Evolutionary conservation across 2,113 vertebrate genomes (phyloP).

Genomic region (Myiozetetes cayanensis): DNA sequence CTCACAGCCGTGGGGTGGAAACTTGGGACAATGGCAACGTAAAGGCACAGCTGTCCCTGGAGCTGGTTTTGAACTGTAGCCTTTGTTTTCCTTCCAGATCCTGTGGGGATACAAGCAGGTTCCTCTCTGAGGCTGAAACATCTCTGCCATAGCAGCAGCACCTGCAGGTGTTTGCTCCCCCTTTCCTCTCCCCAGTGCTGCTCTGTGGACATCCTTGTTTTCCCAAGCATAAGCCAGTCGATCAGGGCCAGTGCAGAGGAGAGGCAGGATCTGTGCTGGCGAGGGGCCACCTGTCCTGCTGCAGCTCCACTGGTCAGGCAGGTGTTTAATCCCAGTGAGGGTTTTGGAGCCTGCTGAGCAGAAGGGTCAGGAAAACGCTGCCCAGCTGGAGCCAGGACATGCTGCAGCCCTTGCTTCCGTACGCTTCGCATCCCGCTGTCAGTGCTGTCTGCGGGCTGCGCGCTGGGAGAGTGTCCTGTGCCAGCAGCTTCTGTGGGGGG

Average conservation of each 20-base stretch:
- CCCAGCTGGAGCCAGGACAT: background rate
- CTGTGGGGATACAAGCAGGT: background rate
- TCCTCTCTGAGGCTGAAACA: background rate
- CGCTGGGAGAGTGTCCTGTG: fast-evolving
- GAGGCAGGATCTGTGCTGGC: background rate
- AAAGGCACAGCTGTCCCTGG: background rate
- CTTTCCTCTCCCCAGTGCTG: background rate
- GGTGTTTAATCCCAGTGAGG: background rate
- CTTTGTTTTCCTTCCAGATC: conserved; percentile 20
- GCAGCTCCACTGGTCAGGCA: fast-evolving
- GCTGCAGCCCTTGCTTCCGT: background rate
- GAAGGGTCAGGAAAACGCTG: background rate
- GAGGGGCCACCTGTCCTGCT: fast-evolving
- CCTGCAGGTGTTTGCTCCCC: background rate
- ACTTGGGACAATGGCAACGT: fast-evolving
- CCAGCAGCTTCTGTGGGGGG: background rate
- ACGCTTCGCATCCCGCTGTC: fast-evolving
- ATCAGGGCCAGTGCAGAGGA: background rate
- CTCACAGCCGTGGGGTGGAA: background rate
- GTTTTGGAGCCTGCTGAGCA: background rate
- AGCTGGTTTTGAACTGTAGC: background rate
- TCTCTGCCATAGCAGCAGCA: background rate
- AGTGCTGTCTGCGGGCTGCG: background rate
- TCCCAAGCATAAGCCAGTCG: background rate
- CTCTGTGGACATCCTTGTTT: background rate